Percentiles rank a stretch among this genome's conserved stretches.
Conservation (phyloP, 2,888 invertebrate species). For the Anodontia alba region DNA sequence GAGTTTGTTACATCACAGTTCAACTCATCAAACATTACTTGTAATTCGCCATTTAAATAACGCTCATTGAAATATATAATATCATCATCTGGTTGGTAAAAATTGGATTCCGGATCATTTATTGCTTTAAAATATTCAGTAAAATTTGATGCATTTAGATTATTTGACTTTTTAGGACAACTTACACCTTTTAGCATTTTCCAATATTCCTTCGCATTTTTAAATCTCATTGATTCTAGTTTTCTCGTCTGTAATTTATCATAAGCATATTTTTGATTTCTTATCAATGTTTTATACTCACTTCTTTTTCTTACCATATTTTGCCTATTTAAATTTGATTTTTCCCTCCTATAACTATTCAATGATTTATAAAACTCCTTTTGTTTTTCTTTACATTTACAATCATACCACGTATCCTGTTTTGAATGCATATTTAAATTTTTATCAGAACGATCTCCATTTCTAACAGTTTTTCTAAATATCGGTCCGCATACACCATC, state of each 20-base stretch:
- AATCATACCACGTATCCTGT: slow-evolving; percentile 18
- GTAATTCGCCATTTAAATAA: neutral
- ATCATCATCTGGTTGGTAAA: neutral
- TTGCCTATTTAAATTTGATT: slow-evolving; percentile 2
- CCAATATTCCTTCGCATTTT: slow-evolving; percentile 30
- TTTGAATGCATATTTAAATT: neutral
- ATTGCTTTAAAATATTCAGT: neutral
- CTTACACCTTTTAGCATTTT: neutral
- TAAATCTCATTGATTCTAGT: neutral
- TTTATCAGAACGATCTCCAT: neutral
- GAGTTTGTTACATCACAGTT: neutral
- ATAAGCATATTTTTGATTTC: neutral
- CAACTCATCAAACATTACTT: slow-evolving; percentile 16
- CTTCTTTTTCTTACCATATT: slow-evolving; percentile 7
- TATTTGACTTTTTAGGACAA: neutral
- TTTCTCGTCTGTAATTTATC: slow-evolving; percentile 9
- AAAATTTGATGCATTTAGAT: neutral
- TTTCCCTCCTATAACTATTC: neutral
- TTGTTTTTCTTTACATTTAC: slow-evolving; percentile 13
- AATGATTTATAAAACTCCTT: slow-evolving; percentile 5
- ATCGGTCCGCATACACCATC: slow-evolving; percentile 8
- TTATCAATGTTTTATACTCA: slow-evolving; percentile 10
- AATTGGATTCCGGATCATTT: neutral
- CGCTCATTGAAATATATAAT: neutral
- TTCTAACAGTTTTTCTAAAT: neutral